Percentiles rank a stretch among this genome's conserved stretches.
phyloP scores from a whole-genome alignment of 2,797 vertebrate genomes.

The Anolis apletophallus region DNA sequence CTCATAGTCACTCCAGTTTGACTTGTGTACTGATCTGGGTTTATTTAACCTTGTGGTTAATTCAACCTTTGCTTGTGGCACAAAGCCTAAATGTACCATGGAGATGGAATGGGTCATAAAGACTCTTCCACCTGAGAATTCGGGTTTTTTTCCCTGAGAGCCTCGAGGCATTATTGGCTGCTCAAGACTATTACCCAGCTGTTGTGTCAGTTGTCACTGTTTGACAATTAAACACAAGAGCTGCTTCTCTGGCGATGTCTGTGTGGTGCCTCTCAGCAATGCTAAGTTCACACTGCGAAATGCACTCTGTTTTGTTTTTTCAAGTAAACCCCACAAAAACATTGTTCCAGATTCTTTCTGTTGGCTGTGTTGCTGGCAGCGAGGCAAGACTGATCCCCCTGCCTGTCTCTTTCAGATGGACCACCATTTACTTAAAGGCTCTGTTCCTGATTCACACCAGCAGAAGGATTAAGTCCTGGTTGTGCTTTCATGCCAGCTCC shows the following conservation, averaged over 20 bases:
- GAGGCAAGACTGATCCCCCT: background rate
- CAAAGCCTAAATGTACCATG: background rate
- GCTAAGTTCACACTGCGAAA: background rate
- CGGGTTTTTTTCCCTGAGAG: background rate
- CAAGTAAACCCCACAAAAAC: background rate
- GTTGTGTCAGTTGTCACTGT: background rate
- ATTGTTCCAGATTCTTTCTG: slow-evolving; percentile 1
- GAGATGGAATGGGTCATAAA: background rate
- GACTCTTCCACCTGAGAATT: background rate
- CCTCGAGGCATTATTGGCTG: background rate
- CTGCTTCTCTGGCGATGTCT: background rate
- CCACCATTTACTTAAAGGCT: background rate
- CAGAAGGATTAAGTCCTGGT: background rate
- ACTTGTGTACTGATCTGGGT: background rate
- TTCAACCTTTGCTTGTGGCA: background rate
- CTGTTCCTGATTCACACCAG: background rate
- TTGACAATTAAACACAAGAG: slow-evolving; percentile 5
- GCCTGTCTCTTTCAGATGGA: background rate
- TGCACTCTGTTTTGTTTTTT: slow-evolving; percentile 10
- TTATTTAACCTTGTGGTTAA: background rate
- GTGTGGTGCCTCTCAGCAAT: background rate
- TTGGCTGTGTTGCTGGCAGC: accelerated
- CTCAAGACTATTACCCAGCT: background rate
- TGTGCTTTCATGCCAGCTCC: background rate
- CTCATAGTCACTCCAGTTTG: background rate